These are phyloP conservation scores for Xenopus laevis DNA, from an alignment of 2,113 vertebrate genomes.

Conservation along the genomic window DNA sequence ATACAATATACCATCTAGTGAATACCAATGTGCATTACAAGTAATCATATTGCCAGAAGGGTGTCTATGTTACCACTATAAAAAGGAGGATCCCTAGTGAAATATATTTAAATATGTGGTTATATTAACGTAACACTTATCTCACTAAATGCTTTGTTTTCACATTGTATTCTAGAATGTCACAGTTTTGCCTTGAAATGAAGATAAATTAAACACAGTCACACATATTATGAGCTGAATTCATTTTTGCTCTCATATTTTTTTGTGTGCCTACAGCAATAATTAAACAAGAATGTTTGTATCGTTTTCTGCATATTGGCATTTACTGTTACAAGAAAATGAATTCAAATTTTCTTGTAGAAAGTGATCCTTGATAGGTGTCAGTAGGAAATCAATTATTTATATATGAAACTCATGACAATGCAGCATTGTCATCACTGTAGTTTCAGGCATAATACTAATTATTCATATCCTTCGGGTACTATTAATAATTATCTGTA, in stretches of 20 bases:
- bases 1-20: too few species aligned
- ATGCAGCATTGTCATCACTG: neutral
- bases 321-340: neutral
- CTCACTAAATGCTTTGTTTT: neutral
- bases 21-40: too few species aligned
- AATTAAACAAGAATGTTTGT: neutral
- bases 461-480: neutral
- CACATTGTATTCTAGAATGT: conserved; percentile 4
- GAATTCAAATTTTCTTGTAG: neutral
- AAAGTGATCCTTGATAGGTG: neutral
- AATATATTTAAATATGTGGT: too few species aligned
- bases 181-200: neutral
- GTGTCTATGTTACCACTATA: too few species aligned
- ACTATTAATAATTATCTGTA: neutral
- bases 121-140: neutral
- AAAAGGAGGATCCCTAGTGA: too few species aligned
- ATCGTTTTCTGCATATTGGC: neutral
- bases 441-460: neutral
- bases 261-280: neutral
- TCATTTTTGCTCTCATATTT: neutral
- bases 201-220: neutral
- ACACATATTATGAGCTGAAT: neutral
- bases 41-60: too few species aligned
- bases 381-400: neutral
- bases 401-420: neutral